phyloP scores from a whole-genome alignment of 2,797 vertebrate species.

The Odontamblyopus rebecca region DNA sequence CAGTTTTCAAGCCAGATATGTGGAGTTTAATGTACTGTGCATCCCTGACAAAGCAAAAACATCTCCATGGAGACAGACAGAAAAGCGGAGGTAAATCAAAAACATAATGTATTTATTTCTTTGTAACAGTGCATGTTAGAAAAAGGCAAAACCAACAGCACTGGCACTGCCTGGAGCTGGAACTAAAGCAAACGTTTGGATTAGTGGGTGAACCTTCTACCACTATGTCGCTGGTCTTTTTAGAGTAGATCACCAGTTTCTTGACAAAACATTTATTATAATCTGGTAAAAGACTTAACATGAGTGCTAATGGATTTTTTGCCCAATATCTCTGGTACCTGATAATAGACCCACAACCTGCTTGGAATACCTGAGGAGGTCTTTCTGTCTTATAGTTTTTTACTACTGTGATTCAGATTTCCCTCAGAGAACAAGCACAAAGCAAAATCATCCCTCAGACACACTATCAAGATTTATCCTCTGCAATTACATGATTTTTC shows the following conservation, averaged over 20 bases:
- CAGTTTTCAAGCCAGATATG: not conserved
- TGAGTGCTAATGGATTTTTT: not conserved
- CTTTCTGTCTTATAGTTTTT: constrained; percentile 17
- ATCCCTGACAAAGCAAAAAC: too few species aligned
- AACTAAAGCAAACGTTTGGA: not conserved
- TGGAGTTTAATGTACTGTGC: too few species aligned
- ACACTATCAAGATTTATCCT: constrained; percentile 41
- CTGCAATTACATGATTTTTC: constrained; percentile 30
- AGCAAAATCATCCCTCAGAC: constrained; percentile 29
- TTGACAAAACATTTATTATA: not conserved
- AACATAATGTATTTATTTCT: too few species aligned
- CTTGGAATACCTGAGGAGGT: not conserved
- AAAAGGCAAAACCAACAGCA: too few species aligned
- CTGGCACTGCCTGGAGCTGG: too few species aligned
- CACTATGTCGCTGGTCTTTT: not conserved
- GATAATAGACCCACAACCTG: constrained; percentile 7
- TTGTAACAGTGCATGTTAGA: too few species aligned
- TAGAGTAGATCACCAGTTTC: not conserved
- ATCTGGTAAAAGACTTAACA: not conserved
- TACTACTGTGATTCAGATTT: constrained; percentile 32
- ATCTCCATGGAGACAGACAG: too few species aligned
- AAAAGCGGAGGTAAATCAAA: too few species aligned
- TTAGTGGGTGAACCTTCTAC: not conserved
- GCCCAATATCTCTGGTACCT: not conserved
- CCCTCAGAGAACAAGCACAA: constrained; percentile 19